Conservation (phyloP, 2,113 vertebrate genomes). For the Callionymus lyra region DNA sequence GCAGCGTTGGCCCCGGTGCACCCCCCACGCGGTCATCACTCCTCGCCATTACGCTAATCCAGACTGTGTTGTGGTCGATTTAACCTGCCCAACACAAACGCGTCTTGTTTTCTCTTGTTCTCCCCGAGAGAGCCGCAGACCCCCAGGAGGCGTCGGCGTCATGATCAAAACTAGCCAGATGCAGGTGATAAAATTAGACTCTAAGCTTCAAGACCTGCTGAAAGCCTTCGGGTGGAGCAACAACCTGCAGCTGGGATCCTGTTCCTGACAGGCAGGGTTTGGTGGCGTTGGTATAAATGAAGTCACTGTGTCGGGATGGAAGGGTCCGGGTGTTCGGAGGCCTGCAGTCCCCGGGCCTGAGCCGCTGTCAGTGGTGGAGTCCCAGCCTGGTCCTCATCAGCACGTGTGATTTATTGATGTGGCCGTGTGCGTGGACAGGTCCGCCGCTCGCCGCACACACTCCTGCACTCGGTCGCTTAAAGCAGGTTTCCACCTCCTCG, state of each 20-base stretch:
- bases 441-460: slow-evolving; percentile 20
- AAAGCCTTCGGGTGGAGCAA: slow-evolving; percentile 12
- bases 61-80: slow-evolving; percentile 39
- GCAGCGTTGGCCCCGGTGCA: slow-evolving; percentile 24
- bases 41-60: slow-evolving; percentile 40
- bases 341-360: slow-evolving; percentile 28
- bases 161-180: slow-evolving; percentile 5
- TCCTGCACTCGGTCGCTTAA: slow-evolving; percentile 28
- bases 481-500: slow-evolving; percentile 9
- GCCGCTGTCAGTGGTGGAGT: slow-evolving; percentile 35
- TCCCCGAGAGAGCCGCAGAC: not conserved
- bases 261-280: slow-evolving; percentile 32
- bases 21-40: slow-evolving; percentile 41
- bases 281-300: slow-evolving; percentile 50
- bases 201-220: not conserved
- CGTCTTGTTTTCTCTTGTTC: slow-evolving; percentile 24
- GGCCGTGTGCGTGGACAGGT: slow-evolving; percentile 27
- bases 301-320: slow-evolving; percentile 34
- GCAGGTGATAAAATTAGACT: not conserved
- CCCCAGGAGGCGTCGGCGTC: slow-evolving; percentile 13
- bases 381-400: slow-evolving; percentile 15
- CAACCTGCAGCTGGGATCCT: slow-evolving; percentile 33
- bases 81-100: slow-evolving; percentile 29
- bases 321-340: slow-evolving; percentile 27
- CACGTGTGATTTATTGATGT: slow-evolving; percentile 37